phyloP scores from a whole-genome alignment of 2,113 vertebrate species.

The Hippocampus abdominalis region DNA sequence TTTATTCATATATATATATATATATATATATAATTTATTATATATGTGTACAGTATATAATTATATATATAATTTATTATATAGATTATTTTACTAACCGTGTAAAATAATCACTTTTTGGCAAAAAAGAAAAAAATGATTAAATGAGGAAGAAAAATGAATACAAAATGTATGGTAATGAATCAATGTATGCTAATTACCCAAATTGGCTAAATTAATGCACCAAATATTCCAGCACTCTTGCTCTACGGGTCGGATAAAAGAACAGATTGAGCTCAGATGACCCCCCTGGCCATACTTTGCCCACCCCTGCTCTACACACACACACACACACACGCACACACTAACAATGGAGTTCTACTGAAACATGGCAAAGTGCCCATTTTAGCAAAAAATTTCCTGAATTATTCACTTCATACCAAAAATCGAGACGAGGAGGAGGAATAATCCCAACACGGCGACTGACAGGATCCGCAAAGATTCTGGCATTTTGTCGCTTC shows the following conservation, averaged over 20 bases:
- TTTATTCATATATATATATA: no score
- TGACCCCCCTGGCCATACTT: not conserved
- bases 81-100: no score
- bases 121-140: no score
- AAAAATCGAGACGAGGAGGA: slow-evolving; percentile 77
- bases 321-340: slow-evolving; percentile 67
- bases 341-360: slow-evolving; percentile 91
- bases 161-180: no score
- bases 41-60: no score
- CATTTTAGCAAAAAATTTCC: slow-evolving; percentile 99
- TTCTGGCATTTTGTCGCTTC: slow-evolving; percentile 67
- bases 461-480: slow-evolving; percentile 55
- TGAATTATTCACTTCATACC: slow-evolving; percentile 97
- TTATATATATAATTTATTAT: no score
- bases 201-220: no score
- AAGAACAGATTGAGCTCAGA: not conserved
- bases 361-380: slow-evolving; percentile 98
- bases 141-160: no score
- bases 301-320: not conserved
- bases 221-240: no score
- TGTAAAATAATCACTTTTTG: no score
- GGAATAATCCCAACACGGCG: slow-evolving; percentile 69
- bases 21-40: no score
- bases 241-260: not conserved
- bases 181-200: no score